Percentiles rank a stretch among this genome's conserved stretches.
Conservation (phyloP, 1,140 invertebrate genomes). For the Listronotus bonariensis region DNA sequence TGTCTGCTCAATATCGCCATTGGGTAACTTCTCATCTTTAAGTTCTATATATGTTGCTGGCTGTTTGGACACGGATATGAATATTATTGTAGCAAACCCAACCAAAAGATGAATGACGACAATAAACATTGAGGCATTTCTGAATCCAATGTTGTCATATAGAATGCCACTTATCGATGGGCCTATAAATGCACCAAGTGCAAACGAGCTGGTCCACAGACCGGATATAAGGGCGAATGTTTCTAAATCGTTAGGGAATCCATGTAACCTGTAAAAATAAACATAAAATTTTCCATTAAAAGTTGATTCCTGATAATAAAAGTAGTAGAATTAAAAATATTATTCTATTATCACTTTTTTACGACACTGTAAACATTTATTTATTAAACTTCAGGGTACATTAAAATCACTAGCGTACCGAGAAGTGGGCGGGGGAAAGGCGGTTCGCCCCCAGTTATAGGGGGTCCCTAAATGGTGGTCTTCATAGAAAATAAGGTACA, state of each 20-base stretch:
- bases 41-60: constrained; percentile 47
- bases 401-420: too few species aligned
- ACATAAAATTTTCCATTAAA: too few species aligned
- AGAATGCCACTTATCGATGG: constrained; percentile 78
- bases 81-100: constrained; percentile 52
- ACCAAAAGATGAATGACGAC: constrained; percentile 67
- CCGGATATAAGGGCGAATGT: constrained; percentile 85
- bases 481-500: too few species aligned
- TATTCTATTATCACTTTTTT: too few species aligned
- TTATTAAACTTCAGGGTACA: background rate
- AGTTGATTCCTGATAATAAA: too few species aligned
- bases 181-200: constrained; percentile 82
- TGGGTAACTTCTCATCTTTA: constrained; percentile 47
- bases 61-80: constrained; percentile 36
- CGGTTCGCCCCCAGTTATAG: too few species aligned
- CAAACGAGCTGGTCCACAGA: constrained; percentile 84
- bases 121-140: constrained; percentile 73
- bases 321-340: too few species aligned
- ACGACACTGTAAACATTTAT: background rate
- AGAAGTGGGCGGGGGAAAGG: too few species aligned
- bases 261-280: too few species aligned
- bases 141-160: constrained; percentile 74
- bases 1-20: constrained; percentile 36
- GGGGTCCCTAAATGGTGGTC: too few species aligned
- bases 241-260: constrained; percentile 78